These are phyloP conservation scores for Heliothis peltigera DNA, from an alignment of 2,888 invertebrate genomes.

Conservation along the genomic window DNA sequence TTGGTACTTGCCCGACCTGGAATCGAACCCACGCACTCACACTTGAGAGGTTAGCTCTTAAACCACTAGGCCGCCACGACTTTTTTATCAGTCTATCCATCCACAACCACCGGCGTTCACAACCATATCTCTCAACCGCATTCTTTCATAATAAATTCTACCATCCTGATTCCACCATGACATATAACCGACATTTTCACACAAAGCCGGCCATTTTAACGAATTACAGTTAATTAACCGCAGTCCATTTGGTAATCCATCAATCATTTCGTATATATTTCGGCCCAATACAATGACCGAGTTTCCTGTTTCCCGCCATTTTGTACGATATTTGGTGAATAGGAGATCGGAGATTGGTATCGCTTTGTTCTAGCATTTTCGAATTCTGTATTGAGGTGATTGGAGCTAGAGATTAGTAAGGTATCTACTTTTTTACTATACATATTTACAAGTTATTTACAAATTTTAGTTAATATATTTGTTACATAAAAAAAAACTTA, in stretches of 20 bases:
- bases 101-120: no score
- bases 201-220: conserved; percentile 54
- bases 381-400: conserved; percentile 25
- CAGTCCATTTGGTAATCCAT: conserved; percentile 54
- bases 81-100: no score
- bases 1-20: no score
- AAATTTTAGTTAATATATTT: no score
- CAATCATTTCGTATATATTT: conserved; percentile 54
- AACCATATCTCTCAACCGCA: no score
- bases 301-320: conserved; percentile 48
- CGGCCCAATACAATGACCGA: conserved; percentile 45
- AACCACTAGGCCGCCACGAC: no score
- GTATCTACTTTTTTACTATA: no score
- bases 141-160: neutral
- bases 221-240: conserved; percentile 58
- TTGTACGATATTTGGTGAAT: conserved; percentile 52
- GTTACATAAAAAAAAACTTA: no score
- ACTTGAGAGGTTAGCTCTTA: no score
- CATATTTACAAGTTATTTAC: no score
- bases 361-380: conserved; percentile 31
- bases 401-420: neutral
- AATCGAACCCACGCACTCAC: no score
- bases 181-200: conserved; percentile 36
- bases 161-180: conserved; percentile 19
- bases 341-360: conserved; percentile 43